Conservation (phyloP, 2,113 vertebrate genomes). For the Tiliqua scincoides region DNA sequence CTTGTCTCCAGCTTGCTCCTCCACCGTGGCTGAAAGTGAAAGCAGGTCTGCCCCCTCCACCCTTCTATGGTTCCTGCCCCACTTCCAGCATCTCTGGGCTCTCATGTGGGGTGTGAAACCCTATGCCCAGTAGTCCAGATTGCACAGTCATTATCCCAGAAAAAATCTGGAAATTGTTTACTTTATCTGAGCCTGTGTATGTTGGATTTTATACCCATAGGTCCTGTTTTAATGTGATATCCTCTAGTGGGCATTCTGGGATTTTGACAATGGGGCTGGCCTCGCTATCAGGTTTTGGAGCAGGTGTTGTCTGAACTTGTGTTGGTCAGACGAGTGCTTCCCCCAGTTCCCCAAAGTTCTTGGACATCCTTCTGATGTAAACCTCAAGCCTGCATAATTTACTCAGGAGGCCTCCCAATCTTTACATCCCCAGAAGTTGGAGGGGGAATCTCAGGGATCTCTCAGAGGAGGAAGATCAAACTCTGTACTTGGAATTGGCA, state of each 20-base stretch:
- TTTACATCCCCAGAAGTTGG: neutral
- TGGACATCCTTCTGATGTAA: neutral
- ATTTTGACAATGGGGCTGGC: neutral
- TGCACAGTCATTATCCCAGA: neutral
- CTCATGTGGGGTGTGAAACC: too few relatives aligned
- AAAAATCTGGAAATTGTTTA: neutral
- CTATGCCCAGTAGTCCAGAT: neutral
- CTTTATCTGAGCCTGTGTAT: neutral
- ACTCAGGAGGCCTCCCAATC: neutral
- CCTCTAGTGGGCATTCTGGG: neutral
- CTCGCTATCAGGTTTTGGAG: neutral
- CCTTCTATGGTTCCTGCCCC: too few relatives aligned
- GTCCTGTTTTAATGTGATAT: neutral
- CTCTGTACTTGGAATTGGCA: neutral
- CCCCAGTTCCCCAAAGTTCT: neutral
- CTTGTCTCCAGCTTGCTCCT: neutral
- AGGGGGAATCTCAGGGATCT: neutral
- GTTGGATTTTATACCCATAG: neutral
- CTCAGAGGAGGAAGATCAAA: neutral
- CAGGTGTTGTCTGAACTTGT: neutral
- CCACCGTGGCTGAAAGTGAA: neutral
- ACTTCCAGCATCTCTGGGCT: neutral
- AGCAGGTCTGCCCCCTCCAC: neutral
- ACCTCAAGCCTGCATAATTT: neutral
- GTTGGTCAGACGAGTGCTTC: neutral